Conservation (phyloP, 2,797 vertebrate species). For the Zenarchopterus dispar region DNA sequence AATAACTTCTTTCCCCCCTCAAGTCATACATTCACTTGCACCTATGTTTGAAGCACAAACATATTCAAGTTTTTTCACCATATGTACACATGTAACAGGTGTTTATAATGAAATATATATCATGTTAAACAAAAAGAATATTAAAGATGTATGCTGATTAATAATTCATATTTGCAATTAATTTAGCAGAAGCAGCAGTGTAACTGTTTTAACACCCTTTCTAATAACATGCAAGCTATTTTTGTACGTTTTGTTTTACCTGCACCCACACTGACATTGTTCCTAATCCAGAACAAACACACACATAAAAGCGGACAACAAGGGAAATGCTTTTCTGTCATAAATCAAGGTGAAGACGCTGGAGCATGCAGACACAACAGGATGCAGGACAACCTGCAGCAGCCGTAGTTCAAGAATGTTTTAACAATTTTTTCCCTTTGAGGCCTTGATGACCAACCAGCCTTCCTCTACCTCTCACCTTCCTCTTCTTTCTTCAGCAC, state of each 20-base stretch:
- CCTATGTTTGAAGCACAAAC: constrained; percentile 34
- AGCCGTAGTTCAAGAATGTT: constrained; percentile 50
- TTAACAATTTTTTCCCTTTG: constrained; percentile 55
- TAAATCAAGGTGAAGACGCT: constrained; percentile 46
- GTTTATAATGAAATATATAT: constrained; percentile 32
- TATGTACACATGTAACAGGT: constrained; percentile 45
- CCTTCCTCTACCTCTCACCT: constrained; percentile 72
- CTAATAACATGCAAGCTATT: not conserved
- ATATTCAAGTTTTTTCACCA: constrained; percentile 29
- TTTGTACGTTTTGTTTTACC: not conserved
- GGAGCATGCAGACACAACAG: constrained; percentile 68
- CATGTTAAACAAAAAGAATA: constrained; percentile 30
- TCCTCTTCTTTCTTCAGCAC: constrained; percentile 35
- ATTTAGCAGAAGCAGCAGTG: not conserved
- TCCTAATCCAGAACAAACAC: constrained; percentile 9
- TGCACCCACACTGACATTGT: not conserved
- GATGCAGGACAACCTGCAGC: constrained; percentile 50
- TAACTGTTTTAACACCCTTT: not conserved
- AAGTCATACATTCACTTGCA: constrained; percentile 8
- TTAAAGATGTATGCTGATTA: constrained; percentile 42
- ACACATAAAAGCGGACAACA: constrained; percentile 19
- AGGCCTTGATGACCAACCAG: constrained; percentile 53
- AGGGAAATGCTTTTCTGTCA: constrained; percentile 38
- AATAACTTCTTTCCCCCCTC: too few species aligned
- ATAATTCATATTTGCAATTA: constrained; percentile 6